These are phyloP conservation scores for Penaeus vannamei DNA, from an alignment of 1,140 invertebrate genomes.

Conservation along the genomic window DNA sequence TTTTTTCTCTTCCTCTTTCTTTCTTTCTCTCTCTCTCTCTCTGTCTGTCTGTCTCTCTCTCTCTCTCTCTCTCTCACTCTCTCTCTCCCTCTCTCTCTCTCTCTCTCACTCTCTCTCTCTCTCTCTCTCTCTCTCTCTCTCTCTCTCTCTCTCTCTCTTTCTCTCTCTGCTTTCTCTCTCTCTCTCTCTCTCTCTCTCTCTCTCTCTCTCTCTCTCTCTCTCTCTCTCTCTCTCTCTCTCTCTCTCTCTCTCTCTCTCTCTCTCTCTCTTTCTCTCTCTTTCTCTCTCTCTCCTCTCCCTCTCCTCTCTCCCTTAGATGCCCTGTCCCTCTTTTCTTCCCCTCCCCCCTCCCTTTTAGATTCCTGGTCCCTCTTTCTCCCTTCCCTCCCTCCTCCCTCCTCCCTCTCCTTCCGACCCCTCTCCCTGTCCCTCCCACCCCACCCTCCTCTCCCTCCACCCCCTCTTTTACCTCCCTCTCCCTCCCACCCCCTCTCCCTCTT, in stretches of 20 bases:
- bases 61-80: background rate
- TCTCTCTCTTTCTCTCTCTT: background rate
- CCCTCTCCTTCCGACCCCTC: background rate
- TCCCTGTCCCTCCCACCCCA: background rate
- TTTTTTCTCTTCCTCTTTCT: background rate
- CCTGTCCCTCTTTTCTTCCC: background rate
- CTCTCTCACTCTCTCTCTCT: background rate
- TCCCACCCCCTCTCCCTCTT: background rate
- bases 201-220: background rate
- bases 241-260: background rate
- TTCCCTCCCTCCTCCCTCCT: background rate
- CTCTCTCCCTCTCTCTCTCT: background rate
- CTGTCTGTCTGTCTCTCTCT: background rate
- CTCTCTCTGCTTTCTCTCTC: background rate
- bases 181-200: background rate
- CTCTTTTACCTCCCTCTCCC: background rate
- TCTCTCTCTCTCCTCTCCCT: background rate
- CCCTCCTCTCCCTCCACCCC: background rate
- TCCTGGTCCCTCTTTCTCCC: background rate
- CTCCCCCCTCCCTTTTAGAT: background rate
- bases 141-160: background rate
- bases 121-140: background rate
- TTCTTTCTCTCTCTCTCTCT: background rate
- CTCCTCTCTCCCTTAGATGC: background rate
- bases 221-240: background rate